Conservation (phyloP, 1,140 invertebrate genomes). For the Protaetia brevitarsis region DNA sequence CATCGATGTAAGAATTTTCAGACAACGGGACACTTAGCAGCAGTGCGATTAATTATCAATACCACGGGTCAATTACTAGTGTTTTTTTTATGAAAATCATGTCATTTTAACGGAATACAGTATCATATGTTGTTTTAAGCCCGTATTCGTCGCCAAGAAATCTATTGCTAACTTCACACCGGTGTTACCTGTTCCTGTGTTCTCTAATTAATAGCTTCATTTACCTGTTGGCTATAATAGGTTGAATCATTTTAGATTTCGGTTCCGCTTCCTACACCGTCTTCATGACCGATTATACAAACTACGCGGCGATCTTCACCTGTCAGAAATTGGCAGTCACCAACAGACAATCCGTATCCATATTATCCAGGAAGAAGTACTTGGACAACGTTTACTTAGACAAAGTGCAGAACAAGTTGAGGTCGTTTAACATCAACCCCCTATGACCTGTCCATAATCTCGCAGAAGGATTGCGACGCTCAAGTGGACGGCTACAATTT, state of each 20-base stretch:
- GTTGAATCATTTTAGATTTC: conserved; percentile 17
- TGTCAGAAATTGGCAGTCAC: conserved; percentile 74
- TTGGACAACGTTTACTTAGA: conserved; percentile 66
- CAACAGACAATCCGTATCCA: conserved; percentile 73
- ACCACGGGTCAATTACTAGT: too few relatives aligned
- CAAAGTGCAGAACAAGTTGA: conserved; percentile 64
- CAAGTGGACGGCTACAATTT: conserved; percentile 62
- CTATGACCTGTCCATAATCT: conserved; percentile 70
- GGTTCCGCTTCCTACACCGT: conserved; percentile 72
- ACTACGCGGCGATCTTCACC: conserved; percentile 73
- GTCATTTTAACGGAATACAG: too few relatives aligned
- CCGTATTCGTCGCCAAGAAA: too few relatives aligned
- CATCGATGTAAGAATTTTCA: too few relatives aligned
- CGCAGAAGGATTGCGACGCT: conserved; percentile 64
- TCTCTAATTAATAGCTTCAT: too few relatives aligned
- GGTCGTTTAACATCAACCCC: conserved; percentile 65
- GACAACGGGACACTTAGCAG: too few relatives aligned
- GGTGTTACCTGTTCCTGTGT: too few relatives aligned
- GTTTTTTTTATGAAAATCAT: too few relatives aligned
- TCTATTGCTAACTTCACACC: too few relatives aligned
- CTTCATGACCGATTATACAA: conserved; percentile 71
- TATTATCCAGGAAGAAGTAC: conserved; percentile 67
- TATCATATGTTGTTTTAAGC: too few relatives aligned
- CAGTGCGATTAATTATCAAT: too few relatives aligned
- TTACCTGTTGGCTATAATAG: too few relatives aligned